Evolutionary conservation across 2,888 invertebrate genomes (phyloP).

Genomic region (Vesta saturnalis): DNA sequence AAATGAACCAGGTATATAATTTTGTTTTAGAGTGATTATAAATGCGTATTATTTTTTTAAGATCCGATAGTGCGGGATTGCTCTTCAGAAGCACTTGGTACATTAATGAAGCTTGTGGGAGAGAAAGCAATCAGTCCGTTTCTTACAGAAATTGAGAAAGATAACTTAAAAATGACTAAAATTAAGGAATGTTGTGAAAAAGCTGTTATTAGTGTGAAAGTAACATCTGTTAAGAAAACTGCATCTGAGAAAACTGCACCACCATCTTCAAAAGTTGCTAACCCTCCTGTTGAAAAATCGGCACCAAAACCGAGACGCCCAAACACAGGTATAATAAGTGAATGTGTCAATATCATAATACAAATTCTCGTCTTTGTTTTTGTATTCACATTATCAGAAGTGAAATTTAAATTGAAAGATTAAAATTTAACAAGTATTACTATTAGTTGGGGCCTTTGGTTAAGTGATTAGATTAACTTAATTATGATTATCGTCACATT

Average conservation of each 20-base stretch:
- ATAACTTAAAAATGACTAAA: conserved; percentile 82
- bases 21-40: conserved; percentile 16
- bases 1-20: conserved; percentile 73
- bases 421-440: too few species aligned
- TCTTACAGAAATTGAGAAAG: conserved; percentile 75
- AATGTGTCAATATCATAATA: too few species aligned
- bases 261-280: conserved; percentile 18
- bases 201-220: conserved; percentile 84
- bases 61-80: conserved; percentile 93
- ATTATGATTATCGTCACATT: too few species aligned
- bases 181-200: conserved; percentile 95
- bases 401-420: too few species aligned
- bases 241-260: conserved; percentile 34
- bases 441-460: too few species aligned
- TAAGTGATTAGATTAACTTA: too few species aligned
- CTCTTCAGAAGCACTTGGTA: conserved; percentile 93
- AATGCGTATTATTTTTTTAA: conserved; percentile 47
- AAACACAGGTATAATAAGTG: conserved; percentile 46
- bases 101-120: conserved; percentile 91
- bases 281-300: conserved; percentile 17
- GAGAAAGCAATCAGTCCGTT: conserved; percentile 90
- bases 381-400: too few species aligned
- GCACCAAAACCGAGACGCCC: conserved; percentile 65
- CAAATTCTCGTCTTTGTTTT: too few species aligned
- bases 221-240: conserved; percentile 64